Percentiles rank a stretch among this genome's conserved stretches.
These are phyloP conservation scores for Eurytemora carolleeae DNA, from an alignment of 1,140 invertebrate genomes.

Conservation along the genomic window DNA sequence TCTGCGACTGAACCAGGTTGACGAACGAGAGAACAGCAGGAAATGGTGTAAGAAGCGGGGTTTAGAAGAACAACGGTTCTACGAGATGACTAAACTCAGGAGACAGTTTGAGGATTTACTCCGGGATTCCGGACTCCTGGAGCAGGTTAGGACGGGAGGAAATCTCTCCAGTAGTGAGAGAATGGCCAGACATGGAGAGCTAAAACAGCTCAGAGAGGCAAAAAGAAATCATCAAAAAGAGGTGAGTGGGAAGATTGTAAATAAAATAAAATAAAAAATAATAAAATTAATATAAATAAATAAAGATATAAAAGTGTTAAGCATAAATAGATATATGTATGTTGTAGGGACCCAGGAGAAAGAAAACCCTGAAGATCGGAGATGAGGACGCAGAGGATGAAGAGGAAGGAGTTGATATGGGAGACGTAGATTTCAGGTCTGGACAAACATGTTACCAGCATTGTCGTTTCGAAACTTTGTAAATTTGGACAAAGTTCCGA, in stretches of 20 bases:
- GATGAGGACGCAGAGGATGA: conserved; percentile 49
- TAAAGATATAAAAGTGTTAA: too few relatives aligned
- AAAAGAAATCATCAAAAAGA: conserved; percentile 60
- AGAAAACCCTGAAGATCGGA: not conserved
- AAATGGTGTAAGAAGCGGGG: conserved; percentile 71
- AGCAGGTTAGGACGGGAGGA: conserved; percentile 16
- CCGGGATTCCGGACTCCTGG: conserved; percentile 26
- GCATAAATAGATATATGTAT: too few relatives aligned
- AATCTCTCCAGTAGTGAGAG: conserved; percentile 1
- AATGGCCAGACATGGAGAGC: conserved; percentile 15
- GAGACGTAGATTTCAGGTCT: not conserved
- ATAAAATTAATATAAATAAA: too few relatives aligned
- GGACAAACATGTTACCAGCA: too few relatives aligned
- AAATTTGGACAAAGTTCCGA: too few relatives aligned
- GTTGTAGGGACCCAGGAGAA: conserved; percentile 21
- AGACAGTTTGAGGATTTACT: conserved; percentile 64
- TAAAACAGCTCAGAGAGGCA: conserved; percentile 30
- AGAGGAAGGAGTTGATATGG: conserved; percentile 34
- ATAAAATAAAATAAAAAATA: too few relatives aligned
- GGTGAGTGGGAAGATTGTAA: conserved; percentile 65
- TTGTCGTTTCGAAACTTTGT: too few relatives aligned
- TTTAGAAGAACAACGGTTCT: conserved; percentile 86
- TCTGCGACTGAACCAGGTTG: too few relatives aligned
- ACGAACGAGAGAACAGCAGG: conserved; percentile 29
- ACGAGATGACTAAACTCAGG: conserved; percentile 81